Evolutionary conservation across 2,888 invertebrate species (phyloP).

Genomic region (Griposia aprilina): DNA sequence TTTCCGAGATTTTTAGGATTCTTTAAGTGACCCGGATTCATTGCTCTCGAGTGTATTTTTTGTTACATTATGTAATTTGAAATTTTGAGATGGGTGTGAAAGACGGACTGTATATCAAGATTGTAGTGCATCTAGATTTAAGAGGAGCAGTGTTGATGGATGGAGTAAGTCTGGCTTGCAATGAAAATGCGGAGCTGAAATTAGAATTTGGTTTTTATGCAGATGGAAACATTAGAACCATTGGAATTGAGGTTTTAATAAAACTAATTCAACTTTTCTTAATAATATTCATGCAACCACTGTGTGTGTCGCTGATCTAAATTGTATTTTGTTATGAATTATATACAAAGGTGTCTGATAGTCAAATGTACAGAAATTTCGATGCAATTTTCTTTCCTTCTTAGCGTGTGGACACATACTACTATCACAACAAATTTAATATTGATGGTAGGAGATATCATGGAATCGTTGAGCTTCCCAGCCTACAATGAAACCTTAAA

Average conservation of each 20-base stretch:
- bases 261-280: background rate
- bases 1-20: too few species aligned
- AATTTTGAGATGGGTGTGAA: slow-evolving; percentile 34
- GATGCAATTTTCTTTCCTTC: background rate
- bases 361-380: background rate
- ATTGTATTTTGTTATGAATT: background rate
- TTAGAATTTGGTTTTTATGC: slow-evolving; percentile 16
- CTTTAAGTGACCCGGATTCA: too few species aligned
- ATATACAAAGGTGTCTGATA: background rate
- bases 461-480: background rate
- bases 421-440: background rate
- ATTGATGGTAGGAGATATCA: background rate
- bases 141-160: slow-evolving; percentile 45
- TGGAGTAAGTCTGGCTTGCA: slow-evolving; percentile 38
- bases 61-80: slow-evolving; percentile 59
- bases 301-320: background rate
- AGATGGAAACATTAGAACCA: slow-evolving; percentile 11
- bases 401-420: background rate
- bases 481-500: background rate
- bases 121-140: slow-evolving; percentile 50
- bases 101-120: slow-evolving; percentile 45
- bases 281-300: background rate
- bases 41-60: too few species aligned
- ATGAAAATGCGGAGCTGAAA: slow-evolving; percentile 41
- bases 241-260: slow-evolving; percentile 1